Conservation (phyloP, 64 coral and sea anemone species). For the Montipora sp. region DNA sequence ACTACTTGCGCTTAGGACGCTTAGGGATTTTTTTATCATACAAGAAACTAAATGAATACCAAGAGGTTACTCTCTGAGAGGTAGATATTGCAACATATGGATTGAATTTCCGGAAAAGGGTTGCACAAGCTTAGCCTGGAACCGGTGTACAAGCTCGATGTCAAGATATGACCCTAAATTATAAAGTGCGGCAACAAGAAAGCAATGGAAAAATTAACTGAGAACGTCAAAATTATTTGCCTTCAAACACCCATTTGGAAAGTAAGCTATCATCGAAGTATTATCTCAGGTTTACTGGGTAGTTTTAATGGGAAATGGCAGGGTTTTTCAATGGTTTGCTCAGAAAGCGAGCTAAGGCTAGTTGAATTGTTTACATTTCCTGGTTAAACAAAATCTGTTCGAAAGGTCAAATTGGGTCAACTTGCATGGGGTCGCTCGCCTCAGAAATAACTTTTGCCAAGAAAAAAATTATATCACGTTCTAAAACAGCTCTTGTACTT, state of each 20-base stretch:
- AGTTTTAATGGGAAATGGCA: constrained; percentile 45
- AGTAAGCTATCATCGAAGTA: constrained; percentile 44
- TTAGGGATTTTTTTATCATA: no score
- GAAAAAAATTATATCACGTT: constrained; percentile 55
- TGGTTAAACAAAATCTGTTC: constrained; percentile 32
- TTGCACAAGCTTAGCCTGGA: background rate
- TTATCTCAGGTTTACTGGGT: constrained; percentile 46
- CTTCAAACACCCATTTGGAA: constrained; percentile 52
- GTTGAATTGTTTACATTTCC: constrained; percentile 43
- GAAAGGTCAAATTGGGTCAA: constrained; percentile 51
- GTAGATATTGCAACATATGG: no score
- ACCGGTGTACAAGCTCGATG: constrained; percentile 37
- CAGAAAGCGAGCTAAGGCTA: constrained; percentile 40
- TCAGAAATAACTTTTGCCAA: constrained; percentile 49
- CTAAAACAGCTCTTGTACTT: constrained; percentile 42
- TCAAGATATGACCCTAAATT: constrained; percentile 41
- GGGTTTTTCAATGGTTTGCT: constrained; percentile 44
- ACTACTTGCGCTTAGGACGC: no score
- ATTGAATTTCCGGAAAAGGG: no score
- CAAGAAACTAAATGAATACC: no score
- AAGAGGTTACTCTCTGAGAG: no score
- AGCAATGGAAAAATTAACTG: constrained; percentile 22
- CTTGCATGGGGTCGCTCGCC: constrained; percentile 39
- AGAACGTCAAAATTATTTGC: constrained; percentile 17
- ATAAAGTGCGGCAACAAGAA: constrained; percentile 31